Conservation (phyloP, 2,113 vertebrate genomes). For the Notiomystis cincta region DNA sequence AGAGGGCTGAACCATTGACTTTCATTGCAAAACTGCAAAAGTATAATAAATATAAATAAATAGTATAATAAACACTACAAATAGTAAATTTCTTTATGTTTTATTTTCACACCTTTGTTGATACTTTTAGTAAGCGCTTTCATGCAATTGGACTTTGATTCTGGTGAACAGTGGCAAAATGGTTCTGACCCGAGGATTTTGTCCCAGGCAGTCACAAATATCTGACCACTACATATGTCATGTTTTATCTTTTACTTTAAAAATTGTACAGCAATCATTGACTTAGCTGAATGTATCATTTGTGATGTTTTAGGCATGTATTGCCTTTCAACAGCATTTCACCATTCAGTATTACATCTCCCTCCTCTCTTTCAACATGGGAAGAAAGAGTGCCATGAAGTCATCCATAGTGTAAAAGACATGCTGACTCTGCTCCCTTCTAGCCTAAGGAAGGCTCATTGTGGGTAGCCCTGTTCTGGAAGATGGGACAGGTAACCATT, state of each 20-base stretch:
- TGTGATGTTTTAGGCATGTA: neutral
- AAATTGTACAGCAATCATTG: neutral
- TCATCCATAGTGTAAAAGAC: rapidly evolving
- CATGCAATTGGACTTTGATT: neutral
- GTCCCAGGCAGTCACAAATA: neutral
- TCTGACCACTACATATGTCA: neutral
- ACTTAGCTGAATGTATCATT: neutral
- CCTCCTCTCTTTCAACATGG: neutral
- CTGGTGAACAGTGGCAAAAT: neutral
- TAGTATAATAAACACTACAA: neutral
- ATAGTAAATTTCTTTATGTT: neutral
- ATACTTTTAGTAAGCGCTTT: neutral
- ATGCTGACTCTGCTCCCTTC: neutral
- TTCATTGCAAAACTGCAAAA: neutral
- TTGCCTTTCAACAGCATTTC: neutral
- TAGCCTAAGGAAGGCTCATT: neutral
- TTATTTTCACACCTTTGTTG: neutral
- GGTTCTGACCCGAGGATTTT: neutral
- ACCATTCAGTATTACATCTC: neutral
- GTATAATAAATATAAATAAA: neutral
- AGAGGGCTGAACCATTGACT: neutral
- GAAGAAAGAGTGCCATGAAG: neutral
- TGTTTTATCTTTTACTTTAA: neutral
- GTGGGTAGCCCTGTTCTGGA: neutral
- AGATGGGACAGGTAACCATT: neutral